Base-by-base conservation (phyloP, 2,113 vertebrate genomes). In the Nothoprocta perdicaria region DNA sequence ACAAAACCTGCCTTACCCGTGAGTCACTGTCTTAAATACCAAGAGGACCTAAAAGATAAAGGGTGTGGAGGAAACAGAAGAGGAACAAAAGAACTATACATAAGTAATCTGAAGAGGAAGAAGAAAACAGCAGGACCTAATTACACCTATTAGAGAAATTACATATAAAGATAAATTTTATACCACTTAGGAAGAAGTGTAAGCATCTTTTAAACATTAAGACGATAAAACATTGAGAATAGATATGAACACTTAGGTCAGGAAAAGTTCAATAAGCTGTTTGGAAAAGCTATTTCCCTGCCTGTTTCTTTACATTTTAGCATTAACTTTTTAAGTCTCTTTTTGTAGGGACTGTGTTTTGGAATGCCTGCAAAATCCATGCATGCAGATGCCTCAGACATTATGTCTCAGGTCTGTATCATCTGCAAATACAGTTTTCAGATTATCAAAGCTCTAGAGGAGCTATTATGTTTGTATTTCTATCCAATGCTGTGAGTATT, bases 1-100 rank as follows among this genome's bases (percentile, higher is more conserved):
- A 80, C 55, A 91, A 72, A 94, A 94, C 82, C 91, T 94, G 85
- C 72, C 87, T 83, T 72, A 61, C 85, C 46, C 0, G 0, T 84
- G 93, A 93, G 65, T 94, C 88, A 94, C 24, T 93, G 65, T 67
- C 92, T 94, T 75, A 89, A 95, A 91, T 74, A 91, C 72, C 85
- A 86, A 63, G 9, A 95, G 76, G 52, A 78, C 85, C 84, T 72
- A 90, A 71, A 88, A 95, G 93, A 94, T 94, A 92, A 91, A 85
- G 90, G 80, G 95, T 93, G 80, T 31, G 88, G 93, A 96, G 88
- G 80, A 91, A 92, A 50, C 38, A 80, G 41, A 78, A 85, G 27
- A 55, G 27, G 29, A 92, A 95, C 68, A 95, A 92, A 86, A 89
- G 61, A 90, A 65, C 33, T 65, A 75, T 89, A 94, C 84, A 95